phyloP scores from a whole-genome alignment of 2,113 vertebrate species.

The Amblyornis subalaris region DNA sequence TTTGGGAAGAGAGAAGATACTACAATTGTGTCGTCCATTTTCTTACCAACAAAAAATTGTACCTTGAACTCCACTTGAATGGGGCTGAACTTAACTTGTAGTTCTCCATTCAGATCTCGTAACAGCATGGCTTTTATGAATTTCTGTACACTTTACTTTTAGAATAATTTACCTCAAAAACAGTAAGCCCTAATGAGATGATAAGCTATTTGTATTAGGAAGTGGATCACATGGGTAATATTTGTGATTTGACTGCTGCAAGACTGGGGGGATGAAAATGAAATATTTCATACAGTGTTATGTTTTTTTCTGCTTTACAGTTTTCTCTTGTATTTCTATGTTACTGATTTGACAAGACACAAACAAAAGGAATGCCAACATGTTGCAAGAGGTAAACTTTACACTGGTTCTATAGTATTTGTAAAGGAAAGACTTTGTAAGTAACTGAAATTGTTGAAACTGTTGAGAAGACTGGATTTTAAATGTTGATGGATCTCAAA shows the following conservation, averaged over 20 bases:
- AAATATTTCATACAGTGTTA: not conserved
- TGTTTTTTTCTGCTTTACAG: not conserved
- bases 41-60: not conserved
- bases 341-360: not conserved
- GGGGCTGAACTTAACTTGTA: not conserved
- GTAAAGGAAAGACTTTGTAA: not conserved
- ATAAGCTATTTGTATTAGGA: not conserved
- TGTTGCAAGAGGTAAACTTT: not conserved
- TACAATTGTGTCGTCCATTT: not conserved
- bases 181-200: not conserved
- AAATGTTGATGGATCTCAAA: not conserved
- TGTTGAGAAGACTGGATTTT: not conserved
- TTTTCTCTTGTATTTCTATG: not conserved
- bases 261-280: not conserved
- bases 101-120: not conserved
- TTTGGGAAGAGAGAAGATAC: not conserved
- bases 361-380: not conserved
- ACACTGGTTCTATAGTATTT: not conserved
- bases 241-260: not conserved
- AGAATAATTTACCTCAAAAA: not conserved
- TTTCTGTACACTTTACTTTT: not conserved
- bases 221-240: not conserved
- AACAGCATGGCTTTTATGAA: not conserved
- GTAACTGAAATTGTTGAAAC: not conserved
- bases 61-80: not conserved